phyloP scores from a whole-genome alignment of 2,113 vertebrate genomes.

The Gallinago media region DNA sequence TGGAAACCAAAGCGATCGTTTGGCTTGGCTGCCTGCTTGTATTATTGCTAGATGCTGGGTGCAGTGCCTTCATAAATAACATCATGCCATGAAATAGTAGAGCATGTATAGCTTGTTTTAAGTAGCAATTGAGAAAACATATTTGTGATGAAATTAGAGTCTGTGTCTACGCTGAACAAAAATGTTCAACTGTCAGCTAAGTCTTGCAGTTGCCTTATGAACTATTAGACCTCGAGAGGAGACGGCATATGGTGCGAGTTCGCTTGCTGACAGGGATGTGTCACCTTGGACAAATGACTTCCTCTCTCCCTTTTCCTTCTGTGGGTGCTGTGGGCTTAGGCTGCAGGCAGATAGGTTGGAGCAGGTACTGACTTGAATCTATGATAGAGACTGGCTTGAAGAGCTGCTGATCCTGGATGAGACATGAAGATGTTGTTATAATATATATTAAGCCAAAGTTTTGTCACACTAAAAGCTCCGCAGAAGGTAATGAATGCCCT shows the following conservation, averaged over 20 bases:
- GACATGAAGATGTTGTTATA: neutral
- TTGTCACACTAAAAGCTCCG: neutral
- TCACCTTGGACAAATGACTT: neutral
- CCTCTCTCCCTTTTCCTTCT: neutral
- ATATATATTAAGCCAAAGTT: neutral
- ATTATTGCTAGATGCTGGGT: neutral
- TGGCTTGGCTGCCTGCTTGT: neutral
- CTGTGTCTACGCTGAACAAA: neutral
- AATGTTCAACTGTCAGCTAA: fast-evolving
- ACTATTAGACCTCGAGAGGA: neutral
- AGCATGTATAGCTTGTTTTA: neutral
- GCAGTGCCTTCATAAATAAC: neutral
- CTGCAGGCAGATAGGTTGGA: neutral
- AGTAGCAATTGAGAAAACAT: neutral
- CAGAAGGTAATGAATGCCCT: neutral
- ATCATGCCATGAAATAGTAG: neutral
- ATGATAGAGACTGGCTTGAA: neutral
- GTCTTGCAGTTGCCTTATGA: neutral
- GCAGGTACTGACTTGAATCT: neutral
- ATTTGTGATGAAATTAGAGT: neutral
- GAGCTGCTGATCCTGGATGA: neutral
- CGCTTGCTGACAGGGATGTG: neutral
- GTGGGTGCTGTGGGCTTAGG: neutral
- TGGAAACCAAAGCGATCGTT: neutral
- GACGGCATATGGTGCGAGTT: neutral